phyloP scores from a whole-genome alignment of 2,113 vertebrate genomes.

The Pelecanoides urinatrix region DNA sequence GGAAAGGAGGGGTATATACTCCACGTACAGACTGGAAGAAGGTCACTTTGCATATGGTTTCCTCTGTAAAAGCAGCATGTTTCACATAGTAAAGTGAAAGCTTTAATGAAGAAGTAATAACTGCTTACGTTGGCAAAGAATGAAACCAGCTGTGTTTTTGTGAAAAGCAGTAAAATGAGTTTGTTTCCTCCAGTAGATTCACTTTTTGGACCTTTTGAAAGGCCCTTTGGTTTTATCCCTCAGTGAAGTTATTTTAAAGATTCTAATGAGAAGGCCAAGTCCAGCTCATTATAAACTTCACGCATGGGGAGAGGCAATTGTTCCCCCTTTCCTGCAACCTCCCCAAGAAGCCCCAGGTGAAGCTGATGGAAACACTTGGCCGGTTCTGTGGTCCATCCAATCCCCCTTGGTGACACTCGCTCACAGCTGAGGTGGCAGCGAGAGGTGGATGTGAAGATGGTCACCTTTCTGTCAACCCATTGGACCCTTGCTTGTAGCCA shows the following conservation, averaged over 20 bases:
- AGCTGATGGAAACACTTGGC: background rate
- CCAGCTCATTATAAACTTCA: background rate
- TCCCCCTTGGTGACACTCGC: accelerated
- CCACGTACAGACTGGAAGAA: background rate
- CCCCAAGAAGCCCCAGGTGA: background rate
- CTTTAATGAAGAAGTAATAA: constrained; percentile 22
- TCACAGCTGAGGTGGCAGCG: background rate
- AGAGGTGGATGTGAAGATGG: background rate
- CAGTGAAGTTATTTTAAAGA: background rate
- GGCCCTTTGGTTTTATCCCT: background rate
- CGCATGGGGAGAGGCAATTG: background rate
- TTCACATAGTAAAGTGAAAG: background rate
- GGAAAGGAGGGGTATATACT: background rate
- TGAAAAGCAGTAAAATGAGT: background rate
- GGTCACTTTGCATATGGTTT: background rate
- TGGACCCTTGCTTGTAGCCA: too few relatives aligned
- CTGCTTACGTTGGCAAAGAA: background rate
- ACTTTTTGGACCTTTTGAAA: background rate
- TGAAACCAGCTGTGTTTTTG: background rate
- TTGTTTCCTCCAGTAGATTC: background rate
- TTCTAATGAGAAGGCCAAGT: background rate
- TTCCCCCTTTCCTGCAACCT: background rate
- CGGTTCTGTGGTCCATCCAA: too few relatives aligned
- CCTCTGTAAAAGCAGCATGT: background rate
- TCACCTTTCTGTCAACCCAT: background rate